Evolutionary conservation across 2,113 vertebrate species (phyloP).

Genomic region (Dunckerocampus dactyliophorus): DNA sequence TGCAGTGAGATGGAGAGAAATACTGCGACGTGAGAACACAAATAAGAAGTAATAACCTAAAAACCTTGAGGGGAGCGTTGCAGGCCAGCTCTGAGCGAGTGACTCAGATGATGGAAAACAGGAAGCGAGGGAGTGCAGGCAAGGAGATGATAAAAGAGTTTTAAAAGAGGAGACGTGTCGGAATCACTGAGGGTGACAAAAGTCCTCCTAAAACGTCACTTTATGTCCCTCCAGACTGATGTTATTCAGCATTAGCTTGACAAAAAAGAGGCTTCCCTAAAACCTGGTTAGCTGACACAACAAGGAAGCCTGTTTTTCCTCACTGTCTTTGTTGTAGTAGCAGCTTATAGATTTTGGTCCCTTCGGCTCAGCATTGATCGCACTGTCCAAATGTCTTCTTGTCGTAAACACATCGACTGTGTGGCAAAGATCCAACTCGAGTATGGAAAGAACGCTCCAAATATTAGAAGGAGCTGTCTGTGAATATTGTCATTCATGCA

Average conservation of each 20-base stretch:
- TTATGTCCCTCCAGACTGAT: neutral
- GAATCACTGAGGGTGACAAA: neutral
- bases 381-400: too few species aligned
- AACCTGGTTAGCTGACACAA: neutral
- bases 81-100: neutral
- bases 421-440: too few species aligned
- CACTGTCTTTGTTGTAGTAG: too few species aligned
- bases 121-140: neutral
- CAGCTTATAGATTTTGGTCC: too few species aligned
- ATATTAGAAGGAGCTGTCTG: too few species aligned
- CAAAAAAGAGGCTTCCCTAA: neutral
- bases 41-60: conserved; percentile 14
- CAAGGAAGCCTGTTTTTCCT: neutral
- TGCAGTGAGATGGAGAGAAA: neutral
- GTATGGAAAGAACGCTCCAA: too few species aligned
- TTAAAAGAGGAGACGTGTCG: neutral
- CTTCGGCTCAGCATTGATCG: too few species aligned
- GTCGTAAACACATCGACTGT: too few species aligned
- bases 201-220: neutral
- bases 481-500: too few species aligned
- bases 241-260: neutral
- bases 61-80: conserved; percentile 4
- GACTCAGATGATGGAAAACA: conserved; percentile 4
- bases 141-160: neutral
- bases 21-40: neutral